Evolutionary conservation across 2,113 vertebrate genomes (phyloP).

Genomic region (Aplodontia rufa): DNA sequence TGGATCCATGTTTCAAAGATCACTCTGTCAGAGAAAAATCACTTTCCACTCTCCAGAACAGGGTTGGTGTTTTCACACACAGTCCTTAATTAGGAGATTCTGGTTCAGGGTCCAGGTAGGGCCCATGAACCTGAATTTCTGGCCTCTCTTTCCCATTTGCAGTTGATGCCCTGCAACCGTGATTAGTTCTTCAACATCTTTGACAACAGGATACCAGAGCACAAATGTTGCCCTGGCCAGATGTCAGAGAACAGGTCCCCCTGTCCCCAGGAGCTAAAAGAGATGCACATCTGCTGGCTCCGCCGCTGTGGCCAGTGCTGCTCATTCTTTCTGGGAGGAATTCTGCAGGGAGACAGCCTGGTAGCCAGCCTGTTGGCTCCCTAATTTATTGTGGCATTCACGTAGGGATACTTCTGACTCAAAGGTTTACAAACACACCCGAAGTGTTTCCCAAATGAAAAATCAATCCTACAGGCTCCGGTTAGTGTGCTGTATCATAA

Average conservation of each 20-base stretch:
- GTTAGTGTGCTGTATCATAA: slow-evolving; percentile 57
- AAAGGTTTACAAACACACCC: slow-evolving; percentile 77
- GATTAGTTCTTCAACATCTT: too few relatives aligned
- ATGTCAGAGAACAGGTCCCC: background rate
- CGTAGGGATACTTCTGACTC: slow-evolving; percentile 69
- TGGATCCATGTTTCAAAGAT: background rate
- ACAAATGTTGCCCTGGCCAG: background rate
- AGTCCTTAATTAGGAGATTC: background rate
- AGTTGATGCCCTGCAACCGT: accelerated
- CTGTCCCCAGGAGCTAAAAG: background rate
- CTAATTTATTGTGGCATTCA: slow-evolving; percentile 73
- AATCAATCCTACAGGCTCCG: slow-evolving; percentile 74
- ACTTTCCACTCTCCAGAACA: background rate
- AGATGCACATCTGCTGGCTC: slow-evolving; percentile 63
- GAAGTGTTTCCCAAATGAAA: slow-evolving; percentile 81
- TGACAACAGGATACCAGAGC: background rate
- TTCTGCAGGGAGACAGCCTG: slow-evolving; percentile 53
- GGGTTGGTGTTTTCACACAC: background rate
- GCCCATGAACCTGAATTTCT: background rate
- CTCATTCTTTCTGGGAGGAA: slow-evolving; percentile 68
- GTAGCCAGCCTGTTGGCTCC: background rate
- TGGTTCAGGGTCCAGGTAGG: background rate
- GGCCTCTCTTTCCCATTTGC: background rate
- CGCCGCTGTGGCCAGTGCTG: slow-evolving; percentile 30
- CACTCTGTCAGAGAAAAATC: background rate